A percentile compares a stretch with the other conserved stretches of the same genome.
phyloP scores from a whole-genome alignment of 2,888 invertebrate genomes.

The Eupithecia exiguata region DNA sequence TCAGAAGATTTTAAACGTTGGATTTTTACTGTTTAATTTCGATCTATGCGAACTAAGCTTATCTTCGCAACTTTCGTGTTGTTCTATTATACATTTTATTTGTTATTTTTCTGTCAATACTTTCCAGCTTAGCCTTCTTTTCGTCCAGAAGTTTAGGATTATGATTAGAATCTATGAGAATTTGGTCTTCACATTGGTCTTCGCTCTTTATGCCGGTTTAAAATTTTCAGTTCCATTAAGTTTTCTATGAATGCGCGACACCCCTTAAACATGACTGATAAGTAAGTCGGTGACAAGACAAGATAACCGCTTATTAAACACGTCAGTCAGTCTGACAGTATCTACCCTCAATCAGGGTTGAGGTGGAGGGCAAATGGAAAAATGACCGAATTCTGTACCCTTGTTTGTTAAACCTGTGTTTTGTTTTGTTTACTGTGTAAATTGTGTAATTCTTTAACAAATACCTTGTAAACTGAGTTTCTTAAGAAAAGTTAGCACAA shows the following conservation, averaged over 20 bases:
- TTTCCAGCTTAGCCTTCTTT: neutral
- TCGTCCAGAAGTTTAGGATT: neutral
- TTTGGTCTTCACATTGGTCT: too few species aligned
- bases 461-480: neutral
- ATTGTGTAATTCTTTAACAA: constrained; percentile 4
- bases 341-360: constrained; percentile 74
- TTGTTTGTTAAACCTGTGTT: constrained; percentile 35
- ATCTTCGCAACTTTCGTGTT: neutral
- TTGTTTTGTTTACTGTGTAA: constrained; percentile 20
- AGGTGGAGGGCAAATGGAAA: constrained; percentile 66
- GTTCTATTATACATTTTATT: neutral
- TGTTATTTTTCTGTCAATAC: neutral
- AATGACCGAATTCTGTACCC: constrained; percentile 50
- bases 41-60: neutral
- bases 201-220: neutral
- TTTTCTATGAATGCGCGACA: constrained; percentile 28
- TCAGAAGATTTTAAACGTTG: neutral
- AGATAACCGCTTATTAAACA: constrained; percentile 81
- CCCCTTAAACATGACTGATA: constrained; percentile 35
- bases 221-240: constrained; percentile 13
- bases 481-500: neutral
- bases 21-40: neutral
- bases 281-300: constrained; percentile 58
- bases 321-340: constrained; percentile 76
- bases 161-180: too few species aligned